Evolutionary conservation across 2,888 invertebrate genomes (phyloP).

Genomic region (Griposia aprilina): DNA sequence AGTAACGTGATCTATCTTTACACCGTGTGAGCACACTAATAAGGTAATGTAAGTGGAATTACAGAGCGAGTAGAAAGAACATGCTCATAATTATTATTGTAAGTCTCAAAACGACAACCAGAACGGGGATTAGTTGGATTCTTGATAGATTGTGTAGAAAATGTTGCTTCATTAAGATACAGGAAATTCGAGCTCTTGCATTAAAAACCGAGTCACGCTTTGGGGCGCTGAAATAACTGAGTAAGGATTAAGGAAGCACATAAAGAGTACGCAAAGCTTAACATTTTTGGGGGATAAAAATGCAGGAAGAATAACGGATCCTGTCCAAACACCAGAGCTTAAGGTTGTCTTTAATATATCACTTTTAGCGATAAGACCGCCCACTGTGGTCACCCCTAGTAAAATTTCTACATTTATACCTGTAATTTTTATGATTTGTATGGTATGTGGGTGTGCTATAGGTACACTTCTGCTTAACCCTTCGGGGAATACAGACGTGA

Average conservation of each 20-base stretch:
- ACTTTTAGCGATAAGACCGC: too few relatives aligned
- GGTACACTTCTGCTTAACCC: too few relatives aligned
- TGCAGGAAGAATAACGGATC: not conserved
- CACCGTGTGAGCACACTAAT: conserved; percentile 67
- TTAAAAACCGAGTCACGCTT: not conserved
- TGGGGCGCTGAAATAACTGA: not conserved
- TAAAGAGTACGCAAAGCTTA: not conserved
- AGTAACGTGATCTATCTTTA: conserved; percentile 68
- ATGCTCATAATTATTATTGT: conserved; percentile 37
- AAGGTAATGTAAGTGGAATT: conserved; percentile 51
- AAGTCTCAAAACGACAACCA: conserved; percentile 26
- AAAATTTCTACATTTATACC: not conserved
- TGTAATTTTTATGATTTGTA: not conserved
- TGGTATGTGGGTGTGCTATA: too few relatives aligned
- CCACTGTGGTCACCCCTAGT: not conserved
- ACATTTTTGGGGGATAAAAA: not conserved
- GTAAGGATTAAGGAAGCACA: not conserved
- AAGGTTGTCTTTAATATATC: not conserved
- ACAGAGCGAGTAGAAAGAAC: conserved; percentile 48
- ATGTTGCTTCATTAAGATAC: not conserved
- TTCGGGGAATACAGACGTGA: too few relatives aligned
- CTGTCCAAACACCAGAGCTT: not conserved
- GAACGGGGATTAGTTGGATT: conserved; percentile 32
- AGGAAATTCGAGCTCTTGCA: not conserved
- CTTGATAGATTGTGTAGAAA: conserved; percentile 25